Conservation (phyloP, 2,113 vertebrate genomes). For the Machaerirhynchus nigripectus region DNA sequence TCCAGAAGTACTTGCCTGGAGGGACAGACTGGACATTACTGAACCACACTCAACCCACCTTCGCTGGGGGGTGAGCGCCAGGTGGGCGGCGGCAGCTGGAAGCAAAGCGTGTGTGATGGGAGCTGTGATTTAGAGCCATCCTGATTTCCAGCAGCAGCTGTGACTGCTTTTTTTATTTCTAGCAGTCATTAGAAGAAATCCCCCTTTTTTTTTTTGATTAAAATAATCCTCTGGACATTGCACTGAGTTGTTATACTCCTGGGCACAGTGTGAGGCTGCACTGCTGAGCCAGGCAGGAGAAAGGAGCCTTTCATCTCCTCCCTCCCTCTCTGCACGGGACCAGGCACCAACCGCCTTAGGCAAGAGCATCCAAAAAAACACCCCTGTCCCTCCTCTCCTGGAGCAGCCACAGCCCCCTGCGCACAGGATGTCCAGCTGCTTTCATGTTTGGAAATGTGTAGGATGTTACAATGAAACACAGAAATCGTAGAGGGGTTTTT, state of each 20-base stretch:
- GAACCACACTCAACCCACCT: background rate
- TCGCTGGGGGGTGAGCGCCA: rapidly evolving
- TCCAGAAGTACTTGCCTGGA: constrained; percentile 94
- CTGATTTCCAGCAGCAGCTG: background rate
- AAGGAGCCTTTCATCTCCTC: background rate
- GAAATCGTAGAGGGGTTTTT: background rate
- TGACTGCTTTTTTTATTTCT: background rate
- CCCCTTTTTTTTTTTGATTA: background rate
- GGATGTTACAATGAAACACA: background rate
- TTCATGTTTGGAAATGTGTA: background rate
- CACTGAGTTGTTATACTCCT: background rate
- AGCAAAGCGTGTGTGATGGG: background rate
- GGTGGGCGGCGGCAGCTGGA: background rate
- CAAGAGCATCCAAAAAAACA: rapidly evolving
- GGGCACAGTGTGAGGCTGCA: rapidly evolving
- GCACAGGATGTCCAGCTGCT: background rate
- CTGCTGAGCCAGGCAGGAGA: rapidly evolving
- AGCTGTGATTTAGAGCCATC: background rate
- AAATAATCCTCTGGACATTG: background rate
- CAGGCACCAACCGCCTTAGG: background rate
- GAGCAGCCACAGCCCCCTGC: background rate
- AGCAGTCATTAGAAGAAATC: background rate
- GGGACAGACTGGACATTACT: constrained; percentile 43
- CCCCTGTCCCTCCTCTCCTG: background rate
- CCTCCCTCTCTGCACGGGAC: background rate